A percentile compares a stretch with the other conserved stretches of the same genome.
These are phyloP conservation scores for Actias luna DNA, from an alignment of 2,888 invertebrate genomes.

Conservation along the genomic window DNA sequence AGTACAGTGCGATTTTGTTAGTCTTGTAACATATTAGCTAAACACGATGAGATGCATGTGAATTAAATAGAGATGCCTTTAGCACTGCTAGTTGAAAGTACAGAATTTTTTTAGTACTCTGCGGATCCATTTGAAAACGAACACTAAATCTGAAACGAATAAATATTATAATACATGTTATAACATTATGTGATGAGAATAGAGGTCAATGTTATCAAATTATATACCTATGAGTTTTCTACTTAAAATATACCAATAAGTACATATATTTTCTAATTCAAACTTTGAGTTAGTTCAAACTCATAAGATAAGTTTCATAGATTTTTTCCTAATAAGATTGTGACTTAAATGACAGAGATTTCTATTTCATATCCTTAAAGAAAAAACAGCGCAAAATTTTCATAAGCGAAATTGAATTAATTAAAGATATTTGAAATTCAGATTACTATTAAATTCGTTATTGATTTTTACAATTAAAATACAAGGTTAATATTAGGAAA, in stretches of 20 bases:
- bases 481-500: no score
- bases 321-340: background rate
- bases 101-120: background rate
- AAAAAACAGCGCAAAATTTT: background rate
- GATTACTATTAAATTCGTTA: no score
- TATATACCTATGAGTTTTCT: background rate
- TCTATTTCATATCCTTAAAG: background rate
- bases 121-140: background rate
- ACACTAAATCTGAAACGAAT: background rate
- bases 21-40: background rate
- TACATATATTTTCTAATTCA: background rate
- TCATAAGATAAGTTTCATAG: background rate
- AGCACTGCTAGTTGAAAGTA: background rate
- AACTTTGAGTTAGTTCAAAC: background rate
- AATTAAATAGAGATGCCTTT: background rate
- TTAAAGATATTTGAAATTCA: no score
- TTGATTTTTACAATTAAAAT: no score
- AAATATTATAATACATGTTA: background rate
- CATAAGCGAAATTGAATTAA: no score
- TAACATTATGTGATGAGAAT: background rate
- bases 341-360: background rate
- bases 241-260: background rate
- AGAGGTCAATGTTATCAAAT: background rate
- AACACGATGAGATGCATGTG: background rate
- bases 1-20: background rate